phyloP scores from a whole-genome alignment of 2,888 invertebrate species.

The Linnaemya vulpina region DNA sequence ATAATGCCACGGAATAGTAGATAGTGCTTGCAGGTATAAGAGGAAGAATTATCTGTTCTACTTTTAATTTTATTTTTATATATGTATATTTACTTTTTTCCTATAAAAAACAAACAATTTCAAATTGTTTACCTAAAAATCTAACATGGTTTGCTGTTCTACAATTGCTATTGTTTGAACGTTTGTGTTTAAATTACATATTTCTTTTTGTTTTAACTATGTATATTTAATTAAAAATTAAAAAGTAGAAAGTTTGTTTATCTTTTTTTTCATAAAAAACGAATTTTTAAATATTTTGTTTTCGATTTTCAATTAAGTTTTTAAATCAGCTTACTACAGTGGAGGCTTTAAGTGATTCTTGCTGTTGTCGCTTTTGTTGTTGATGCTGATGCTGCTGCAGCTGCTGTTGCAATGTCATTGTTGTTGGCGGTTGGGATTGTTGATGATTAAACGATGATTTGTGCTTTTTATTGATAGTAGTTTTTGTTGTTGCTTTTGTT shows the following conservation, averaged over 20 bases:
- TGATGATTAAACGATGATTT: slow-evolving; percentile 52
- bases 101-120: slow-evolving; percentile 63
- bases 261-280: not conserved
- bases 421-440: slow-evolving; percentile 69
- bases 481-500: slow-evolving; percentile 32
- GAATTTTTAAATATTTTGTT: slow-evolving; percentile 39
- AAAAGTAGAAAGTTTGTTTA: not conserved
- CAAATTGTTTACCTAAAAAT: slow-evolving; percentile 66
- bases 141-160: slow-evolving; percentile 56
- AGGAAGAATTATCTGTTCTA: not conserved
- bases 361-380: slow-evolving; percentile 45
- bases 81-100: slow-evolving; percentile 33
- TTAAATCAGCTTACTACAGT: slow-evolving; percentile 64
- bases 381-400: slow-evolving; percentile 40
- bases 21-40: not conserved
- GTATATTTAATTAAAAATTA: slow-evolving; percentile 14
- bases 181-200: no score
- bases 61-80: slow-evolving; percentile 8
- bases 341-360: slow-evolving; percentile 65
- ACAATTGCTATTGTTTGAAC: slow-evolving; percentile 52
- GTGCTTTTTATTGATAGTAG: slow-evolving; percentile 53
- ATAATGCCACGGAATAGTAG: not conserved
- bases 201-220: slow-evolving; percentile 7
- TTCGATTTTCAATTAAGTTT: slow-evolving; percentile 25
- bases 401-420: slow-evolving; percentile 47